Evolutionary conservation across 2,888 invertebrate genomes (phyloP), one percentile per base, ranked within the genome.

Genomic region (Athrips mouffetella): DNA sequence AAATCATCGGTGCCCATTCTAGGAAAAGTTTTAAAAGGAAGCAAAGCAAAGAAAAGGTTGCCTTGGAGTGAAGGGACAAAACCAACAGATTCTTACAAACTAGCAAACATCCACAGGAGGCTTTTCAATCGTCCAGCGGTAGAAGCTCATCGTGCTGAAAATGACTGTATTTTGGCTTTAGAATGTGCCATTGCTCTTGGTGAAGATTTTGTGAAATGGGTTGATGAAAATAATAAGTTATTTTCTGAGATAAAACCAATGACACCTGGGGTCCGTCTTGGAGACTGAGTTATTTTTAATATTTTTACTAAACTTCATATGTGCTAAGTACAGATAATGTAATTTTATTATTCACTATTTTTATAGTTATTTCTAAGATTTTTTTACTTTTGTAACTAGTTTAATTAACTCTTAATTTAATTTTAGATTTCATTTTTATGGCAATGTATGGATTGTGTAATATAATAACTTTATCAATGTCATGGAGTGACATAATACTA

Each of bases 91-190:
- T 76, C 71, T 2, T 93, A 91, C 63, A 91, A 89, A 69, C 70
- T 94, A 6, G 62, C 55, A 2, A 76, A 89, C 45, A 71, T 94
- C 13, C 92, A 90, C 65, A 73, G 89, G 49, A 81, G 91, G 44
- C 67, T 91, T 8, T 78, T 91, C 13, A 79, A 80, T 0, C 73
- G 73, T 10, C 59, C 73, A 0, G 76, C 90, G 0, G 44, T 64
- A 1, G 70, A 83, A 50, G 80, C 89, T 1, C 94, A 94, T 65
- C 80, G 86, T 37, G 94, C 94, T 1, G 94, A 94, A 65, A 89
- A 80, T 35, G 94, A 94, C 73, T 92, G 92, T 11, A 57, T 89
- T 0, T 88, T 91, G 73, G 76, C 93, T 10, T 70, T 93, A 25
- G 89, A 90, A 57, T 89, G 92, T 55, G 89, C 91, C 1, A 85